These are phyloP conservation scores for Dallia pectoralis DNA, from an alignment of 2,797 vertebrate species.

Conservation along the genomic window DNA sequence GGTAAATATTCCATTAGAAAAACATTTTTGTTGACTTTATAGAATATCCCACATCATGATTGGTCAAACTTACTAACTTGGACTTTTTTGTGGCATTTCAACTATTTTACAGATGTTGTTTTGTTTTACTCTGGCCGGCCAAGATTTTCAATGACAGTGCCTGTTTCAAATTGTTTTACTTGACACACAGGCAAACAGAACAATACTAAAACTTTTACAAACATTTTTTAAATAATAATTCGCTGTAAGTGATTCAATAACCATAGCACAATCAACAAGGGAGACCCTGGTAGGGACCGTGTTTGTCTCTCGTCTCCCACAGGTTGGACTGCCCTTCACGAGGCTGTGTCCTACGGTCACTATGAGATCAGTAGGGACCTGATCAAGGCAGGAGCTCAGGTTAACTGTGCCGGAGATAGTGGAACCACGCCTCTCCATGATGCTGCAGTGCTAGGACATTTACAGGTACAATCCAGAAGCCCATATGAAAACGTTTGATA, in stretches of 20 bases:
- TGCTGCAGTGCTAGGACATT: constrained; percentile 65
- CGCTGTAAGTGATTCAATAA: no score
- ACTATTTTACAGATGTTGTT: no score
- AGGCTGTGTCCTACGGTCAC: constrained; percentile 62
- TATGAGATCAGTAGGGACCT: constrained; percentile 62
- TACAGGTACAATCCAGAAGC: constrained; percentile 52
- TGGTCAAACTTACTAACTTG: no score
- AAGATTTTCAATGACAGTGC: no score
- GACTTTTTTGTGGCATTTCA: no score
- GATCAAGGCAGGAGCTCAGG: constrained; percentile 74
- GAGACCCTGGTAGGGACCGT: background rate
- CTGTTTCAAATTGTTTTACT: no score
- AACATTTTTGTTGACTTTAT: background rate
- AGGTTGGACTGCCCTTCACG: constrained; percentile 81
- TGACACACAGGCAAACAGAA: no score
- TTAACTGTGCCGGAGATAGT: constrained; percentile 63
- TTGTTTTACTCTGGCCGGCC: no score
- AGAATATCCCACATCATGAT: background rate
- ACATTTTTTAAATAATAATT: no score
- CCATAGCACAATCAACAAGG: no score
- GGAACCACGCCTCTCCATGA: constrained; percentile 74
- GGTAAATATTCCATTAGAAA: constrained; percentile 20
- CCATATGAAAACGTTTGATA: no score
- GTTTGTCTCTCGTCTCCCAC: background rate
- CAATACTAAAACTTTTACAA: no score